Evolutionary conservation across 2,797 vertebrate species (phyloP).

Genomic region (Sebastiscus albofasciatus): DNA sequence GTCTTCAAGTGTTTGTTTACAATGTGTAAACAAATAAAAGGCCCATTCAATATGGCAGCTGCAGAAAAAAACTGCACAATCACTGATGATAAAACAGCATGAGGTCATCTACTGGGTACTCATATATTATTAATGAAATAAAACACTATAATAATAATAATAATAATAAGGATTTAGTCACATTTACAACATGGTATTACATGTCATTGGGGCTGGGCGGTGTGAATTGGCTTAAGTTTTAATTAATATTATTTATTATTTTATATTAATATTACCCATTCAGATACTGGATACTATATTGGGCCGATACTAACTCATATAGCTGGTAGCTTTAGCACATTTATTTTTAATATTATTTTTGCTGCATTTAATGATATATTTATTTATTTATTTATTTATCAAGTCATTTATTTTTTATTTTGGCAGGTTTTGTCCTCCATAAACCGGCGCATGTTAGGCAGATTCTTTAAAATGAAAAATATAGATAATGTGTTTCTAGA

Average conservation of each 20-base stretch:
- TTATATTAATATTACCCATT: too few relatives aligned
- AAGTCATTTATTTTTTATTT: too few relatives aligned
- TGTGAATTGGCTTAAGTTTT: neutral
- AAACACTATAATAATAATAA: neutral
- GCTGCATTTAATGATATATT: too few relatives aligned
- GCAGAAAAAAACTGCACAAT: conserved; percentile 27
- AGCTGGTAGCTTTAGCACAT: too few relatives aligned
- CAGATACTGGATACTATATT: too few relatives aligned
- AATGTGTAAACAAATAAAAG: neutral
- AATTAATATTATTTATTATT: neutral
- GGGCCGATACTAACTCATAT: too few relatives aligned
- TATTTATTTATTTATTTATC: too few relatives aligned
- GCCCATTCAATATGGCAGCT: neutral
- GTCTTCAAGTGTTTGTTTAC: neutral
- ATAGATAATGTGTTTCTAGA: too few relatives aligned
- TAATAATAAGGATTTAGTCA: neutral
- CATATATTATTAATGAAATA: neutral
- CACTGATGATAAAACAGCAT: conserved; percentile 5
- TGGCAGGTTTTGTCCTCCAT: too few relatives aligned
- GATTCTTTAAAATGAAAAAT: too few relatives aligned
- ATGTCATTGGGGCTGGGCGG: neutral
- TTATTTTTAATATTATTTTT: too few relatives aligned
- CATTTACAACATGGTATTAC: neutral
- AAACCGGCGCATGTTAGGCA: too few relatives aligned
- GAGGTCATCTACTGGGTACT: neutral